Conservation (phyloP, 2,888 invertebrate genomes). For the Harpagoxenus sublaevis region DNA sequence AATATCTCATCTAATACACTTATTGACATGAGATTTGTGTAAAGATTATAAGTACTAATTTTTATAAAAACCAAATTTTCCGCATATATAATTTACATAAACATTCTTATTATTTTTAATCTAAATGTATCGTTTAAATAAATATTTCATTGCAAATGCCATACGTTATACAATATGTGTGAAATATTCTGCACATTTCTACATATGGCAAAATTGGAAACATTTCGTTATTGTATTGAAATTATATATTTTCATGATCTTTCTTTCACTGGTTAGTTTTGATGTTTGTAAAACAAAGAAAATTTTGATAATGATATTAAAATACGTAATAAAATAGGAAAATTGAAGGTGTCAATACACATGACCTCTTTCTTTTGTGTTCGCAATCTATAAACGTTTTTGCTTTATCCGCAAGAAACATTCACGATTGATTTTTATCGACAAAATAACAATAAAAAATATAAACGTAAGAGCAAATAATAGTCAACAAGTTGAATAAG, state of each 20-base stretch:
- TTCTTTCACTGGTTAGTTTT: not conserved
- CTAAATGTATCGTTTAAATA: not conserved
- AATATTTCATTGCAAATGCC: no score
- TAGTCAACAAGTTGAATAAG: not conserved
- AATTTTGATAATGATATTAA: conserved; percentile 6
- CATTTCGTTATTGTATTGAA: not conserved
- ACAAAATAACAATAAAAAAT: not conserved
- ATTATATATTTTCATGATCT: not conserved
- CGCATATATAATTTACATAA: not conserved
- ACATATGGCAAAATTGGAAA: not conserved
- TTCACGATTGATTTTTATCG: not conserved
- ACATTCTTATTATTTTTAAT: not conserved
- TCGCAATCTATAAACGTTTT: not conserved
- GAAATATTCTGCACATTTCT: not conserved
- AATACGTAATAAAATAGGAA: not conserved
- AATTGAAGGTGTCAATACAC: conserved; percentile 8
- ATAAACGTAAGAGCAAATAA: not conserved
- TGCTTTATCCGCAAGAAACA: not conserved
- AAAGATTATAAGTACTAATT: not conserved
- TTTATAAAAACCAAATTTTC: not conserved
- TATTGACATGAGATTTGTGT: not conserved
- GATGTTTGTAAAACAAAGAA: not conserved
- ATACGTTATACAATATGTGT: not conserved
- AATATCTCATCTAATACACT: no score
- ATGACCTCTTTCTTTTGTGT: not conserved